These are phyloP conservation scores for Oncorhynchus masou DNA, from an alignment of 2,113 vertebrate species.

Conservation along the genomic window DNA sequence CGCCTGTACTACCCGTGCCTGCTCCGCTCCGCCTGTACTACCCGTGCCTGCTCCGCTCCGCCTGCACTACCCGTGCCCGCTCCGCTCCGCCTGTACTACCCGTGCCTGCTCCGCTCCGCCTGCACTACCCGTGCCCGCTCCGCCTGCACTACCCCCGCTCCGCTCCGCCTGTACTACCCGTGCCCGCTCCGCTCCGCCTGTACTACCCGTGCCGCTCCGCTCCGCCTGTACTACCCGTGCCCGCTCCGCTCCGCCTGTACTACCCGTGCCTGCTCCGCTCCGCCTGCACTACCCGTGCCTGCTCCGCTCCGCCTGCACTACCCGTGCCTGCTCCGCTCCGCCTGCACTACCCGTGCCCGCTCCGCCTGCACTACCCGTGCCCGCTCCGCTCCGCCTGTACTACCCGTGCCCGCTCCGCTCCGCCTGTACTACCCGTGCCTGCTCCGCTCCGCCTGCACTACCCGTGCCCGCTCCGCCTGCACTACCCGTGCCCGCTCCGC, in stretches of 20 bases:
- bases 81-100: too few species aligned
- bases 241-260: too few species aligned
- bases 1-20: constrained; percentile 42
- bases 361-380: constrained; percentile 34
- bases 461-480: constrained; percentile 42
- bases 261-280: too few species aligned
- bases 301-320: constrained; percentile 40
- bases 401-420: too few species aligned
- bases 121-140: constrained; percentile 38
- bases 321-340: constrained; percentile 40
- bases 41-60: too few species aligned
- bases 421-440: too few species aligned
- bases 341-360: constrained; percentile 28
- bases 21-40: constrained; percentile 53
- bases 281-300: too few species aligned
- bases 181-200: constrained; percentile 49
- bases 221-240: too few species aligned
- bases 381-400: constrained; percentile 54
- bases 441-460: too few species aligned
- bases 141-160: too few species aligned
- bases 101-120: constrained; percentile 39
- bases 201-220: constrained; percentile 38
- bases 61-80: too few species aligned
- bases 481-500: constrained; percentile 33
- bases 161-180: constrained; percentile 33